Evolutionary conservation across 2,888 invertebrate species (phyloP).

Genomic region (Molorchus minor): DNA sequence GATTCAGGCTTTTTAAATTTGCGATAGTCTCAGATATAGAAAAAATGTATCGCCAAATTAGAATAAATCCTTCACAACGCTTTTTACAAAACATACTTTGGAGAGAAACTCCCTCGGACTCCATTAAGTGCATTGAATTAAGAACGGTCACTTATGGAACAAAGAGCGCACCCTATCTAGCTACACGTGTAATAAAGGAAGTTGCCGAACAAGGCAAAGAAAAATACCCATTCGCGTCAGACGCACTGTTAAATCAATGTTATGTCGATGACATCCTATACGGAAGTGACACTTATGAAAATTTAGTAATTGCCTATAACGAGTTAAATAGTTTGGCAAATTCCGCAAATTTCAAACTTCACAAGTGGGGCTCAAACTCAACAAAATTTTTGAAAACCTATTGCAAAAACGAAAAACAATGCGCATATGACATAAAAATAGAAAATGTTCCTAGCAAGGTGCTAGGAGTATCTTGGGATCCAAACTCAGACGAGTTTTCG

Average conservation of each 20-base stretch:
- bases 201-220: not conserved
- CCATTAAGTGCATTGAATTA: not conserved
- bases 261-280: conserved; percentile 14
- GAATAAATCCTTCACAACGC: not conserved
- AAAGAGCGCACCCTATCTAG: conserved; percentile 7
- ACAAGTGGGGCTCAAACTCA: not conserved
- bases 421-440: not conserved
- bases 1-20: conserved; percentile 18
- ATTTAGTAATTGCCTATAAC: not conserved
- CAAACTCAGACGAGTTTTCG: not conserved
- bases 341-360: not conserved
- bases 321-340: not conserved
- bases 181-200: not conserved
- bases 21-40: conserved; percentile 14
- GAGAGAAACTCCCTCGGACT: not conserved
- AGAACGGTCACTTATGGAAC: conserved; percentile 9
- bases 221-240: not conserved
- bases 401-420: not conserved
- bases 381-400: not conserved
- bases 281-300: not conserved
- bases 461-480: not conserved
- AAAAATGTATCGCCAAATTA: conserved; percentile 16
- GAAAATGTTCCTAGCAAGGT: not conserved
- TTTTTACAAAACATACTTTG: conserved; percentile 10
- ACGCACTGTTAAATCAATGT: not conserved